Percentiles rank a stretch among this genome's conserved stretches.
Evolutionary conservation across 2,113 vertebrate species (phyloP).

Genomic region (Semnornis frantzii): DNA sequence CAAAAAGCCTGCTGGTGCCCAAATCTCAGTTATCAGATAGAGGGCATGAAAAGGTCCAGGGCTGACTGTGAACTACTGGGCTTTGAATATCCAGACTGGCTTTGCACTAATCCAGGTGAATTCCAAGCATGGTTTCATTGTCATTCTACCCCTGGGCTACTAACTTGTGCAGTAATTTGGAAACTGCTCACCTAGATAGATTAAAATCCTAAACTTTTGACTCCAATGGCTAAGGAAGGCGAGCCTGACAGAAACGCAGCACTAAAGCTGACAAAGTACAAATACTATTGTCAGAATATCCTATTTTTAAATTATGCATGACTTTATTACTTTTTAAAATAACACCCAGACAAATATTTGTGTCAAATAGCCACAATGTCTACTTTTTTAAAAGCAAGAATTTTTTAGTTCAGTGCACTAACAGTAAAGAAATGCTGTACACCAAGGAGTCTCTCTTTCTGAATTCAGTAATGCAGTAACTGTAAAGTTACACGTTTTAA

Average conservation of each 20-base stretch:
- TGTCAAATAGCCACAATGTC: not conserved
- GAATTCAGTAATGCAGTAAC: not conserved
- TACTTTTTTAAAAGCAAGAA: not conserved
- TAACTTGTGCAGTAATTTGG: not conserved
- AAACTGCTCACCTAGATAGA: not conserved
- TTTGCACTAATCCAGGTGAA: not conserved
- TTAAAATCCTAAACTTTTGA: conserved; percentile 26
- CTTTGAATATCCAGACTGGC: not conserved
- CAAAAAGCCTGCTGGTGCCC: not conserved
- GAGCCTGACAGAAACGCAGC: conserved; percentile 1
- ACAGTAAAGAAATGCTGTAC: not conserved
- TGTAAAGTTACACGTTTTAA: not conserved
- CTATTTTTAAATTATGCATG: not conserved
- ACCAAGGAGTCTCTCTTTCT: not conserved
- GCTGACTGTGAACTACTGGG: not conserved
- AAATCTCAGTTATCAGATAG: not conserved
- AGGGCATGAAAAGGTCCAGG: not conserved
- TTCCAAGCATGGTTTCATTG: conserved; percentile 13
- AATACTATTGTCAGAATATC: not conserved
- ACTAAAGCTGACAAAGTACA: not conserved
- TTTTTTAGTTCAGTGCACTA: not conserved
- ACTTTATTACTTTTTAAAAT: not conserved
- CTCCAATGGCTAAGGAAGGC: not conserved
- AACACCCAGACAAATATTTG: not conserved
- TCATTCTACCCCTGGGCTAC: not conserved